These are phyloP conservation scores for Serrognathus titanus DNA, from an alignment of 2,888 invertebrate genomes.

Conservation along the genomic window DNA sequence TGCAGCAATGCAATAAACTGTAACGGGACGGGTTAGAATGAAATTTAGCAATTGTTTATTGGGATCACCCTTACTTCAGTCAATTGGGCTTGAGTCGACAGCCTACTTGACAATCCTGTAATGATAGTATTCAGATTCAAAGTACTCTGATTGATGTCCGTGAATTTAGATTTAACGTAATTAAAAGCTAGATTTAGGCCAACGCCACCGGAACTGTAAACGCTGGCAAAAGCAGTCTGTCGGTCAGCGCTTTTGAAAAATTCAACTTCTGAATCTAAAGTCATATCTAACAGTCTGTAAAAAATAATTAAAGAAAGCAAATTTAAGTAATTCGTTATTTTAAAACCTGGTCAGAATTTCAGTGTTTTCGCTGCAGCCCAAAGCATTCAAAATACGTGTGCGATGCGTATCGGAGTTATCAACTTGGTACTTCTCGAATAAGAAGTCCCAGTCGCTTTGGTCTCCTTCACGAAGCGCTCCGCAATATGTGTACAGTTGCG, in stretches of 20 bases:
- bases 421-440: background rate
- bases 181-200: conserved; percentile 1
- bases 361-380: conserved; percentile 6
- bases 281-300: conserved; percentile 2
- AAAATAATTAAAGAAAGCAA: no score
- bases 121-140: no score
- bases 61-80: no score
- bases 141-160: background rate
- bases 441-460: conserved; percentile 1
- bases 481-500: conserved; percentile 6
- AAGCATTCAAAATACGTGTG: background rate
- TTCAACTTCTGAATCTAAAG: background rate
- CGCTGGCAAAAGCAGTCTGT: conserved; percentile 6
- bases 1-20: no score
- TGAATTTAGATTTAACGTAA: conserved; percentile 1
- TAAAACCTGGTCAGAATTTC: background rate
- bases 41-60: no score
- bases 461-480: conserved; percentile 2
- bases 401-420: background rate
- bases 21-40: no score
- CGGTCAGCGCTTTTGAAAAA: background rate
- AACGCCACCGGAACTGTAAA: conserved; percentile 3
- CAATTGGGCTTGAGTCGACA: no score
- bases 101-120: no score
- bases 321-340: no score